Evolutionary conservation across 2,797 vertebrate genomes (phyloP).

Genomic region (Lagocephalus sceleratus): DNA sequence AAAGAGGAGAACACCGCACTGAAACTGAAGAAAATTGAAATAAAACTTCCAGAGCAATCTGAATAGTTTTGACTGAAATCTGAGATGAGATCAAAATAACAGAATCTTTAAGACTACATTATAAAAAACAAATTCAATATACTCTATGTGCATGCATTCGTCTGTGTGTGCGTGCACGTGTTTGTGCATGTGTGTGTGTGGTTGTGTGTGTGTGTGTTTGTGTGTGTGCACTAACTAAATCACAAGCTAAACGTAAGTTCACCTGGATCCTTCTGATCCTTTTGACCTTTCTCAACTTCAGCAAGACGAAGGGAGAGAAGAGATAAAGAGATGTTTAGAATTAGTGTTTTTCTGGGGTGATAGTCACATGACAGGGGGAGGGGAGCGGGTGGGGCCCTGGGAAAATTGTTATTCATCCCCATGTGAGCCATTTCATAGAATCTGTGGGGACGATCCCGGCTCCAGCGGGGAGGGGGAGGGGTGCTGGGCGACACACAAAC

Average conservation of each 20-base stretch:
- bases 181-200: conserved; percentile 17
- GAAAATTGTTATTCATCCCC: conserved; percentile 48
- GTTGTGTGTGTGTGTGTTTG: neutral
- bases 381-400: conserved; percentile 9
- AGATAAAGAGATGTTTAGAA: conserved; percentile 93
- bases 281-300: conserved; percentile 88
- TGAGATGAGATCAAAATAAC: conserved; percentile 48
- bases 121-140: conserved; percentile 31
- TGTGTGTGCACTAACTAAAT: conserved; percentile 66
- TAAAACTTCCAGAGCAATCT: conserved; percentile 6
- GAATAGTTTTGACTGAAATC: conserved; percentile 4
- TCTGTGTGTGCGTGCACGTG: neutral
- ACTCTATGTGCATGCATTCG: conserved; percentile 16
- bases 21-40: conserved; percentile 5
- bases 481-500: conserved; percentile 64
- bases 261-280: conserved; percentile 99
- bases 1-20: neutral
- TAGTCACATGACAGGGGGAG: conserved; percentile 39
- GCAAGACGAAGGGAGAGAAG: conserved; percentile 77
- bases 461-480: conserved; percentile 35
- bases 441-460: conserved; percentile 57
- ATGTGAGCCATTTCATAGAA: conserved; percentile 55
- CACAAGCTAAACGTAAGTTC: conserved; percentile 93
- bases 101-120: conserved; percentile 57
- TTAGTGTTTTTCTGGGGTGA: conserved; percentile 75